phyloP scores from a whole-genome alignment of 1,140 invertebrate species.

The Drosophila nebulosa region DNA sequence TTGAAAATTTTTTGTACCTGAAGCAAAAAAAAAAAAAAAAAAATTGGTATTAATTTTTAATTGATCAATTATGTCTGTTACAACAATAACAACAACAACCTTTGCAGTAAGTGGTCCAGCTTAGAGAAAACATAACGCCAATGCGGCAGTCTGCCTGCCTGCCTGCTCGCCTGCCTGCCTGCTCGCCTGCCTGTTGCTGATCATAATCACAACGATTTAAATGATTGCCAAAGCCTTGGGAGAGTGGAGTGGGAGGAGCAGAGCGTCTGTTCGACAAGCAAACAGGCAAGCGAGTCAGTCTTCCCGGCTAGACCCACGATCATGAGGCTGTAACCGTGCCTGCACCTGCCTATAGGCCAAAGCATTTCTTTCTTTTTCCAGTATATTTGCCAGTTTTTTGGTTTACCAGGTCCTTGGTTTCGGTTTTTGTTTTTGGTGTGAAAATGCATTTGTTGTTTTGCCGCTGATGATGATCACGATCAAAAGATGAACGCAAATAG shows the following conservation, averaged over 20 bases:
- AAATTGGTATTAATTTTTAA: conserved; percentile 76
- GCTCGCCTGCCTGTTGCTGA: conserved; percentile 48
- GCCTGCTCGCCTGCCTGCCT: no score
- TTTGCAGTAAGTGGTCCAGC: conserved; percentile 31
- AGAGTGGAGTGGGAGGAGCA: background rate
- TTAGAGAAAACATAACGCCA: conserved; percentile 66
- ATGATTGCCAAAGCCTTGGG: conserved; percentile 56
- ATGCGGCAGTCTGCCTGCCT: no score
- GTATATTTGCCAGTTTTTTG: background rate
- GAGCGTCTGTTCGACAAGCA: background rate
- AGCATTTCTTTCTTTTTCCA: background rate
- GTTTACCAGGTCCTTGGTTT: background rate
- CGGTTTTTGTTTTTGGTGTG: conserved; percentile 36
- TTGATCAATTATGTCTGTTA: conserved; percentile 67
- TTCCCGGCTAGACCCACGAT: background rate
- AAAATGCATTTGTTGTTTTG: conserved; percentile 66
- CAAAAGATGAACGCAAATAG: conserved; percentile 62
- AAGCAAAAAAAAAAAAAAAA: conserved; percentile 65
- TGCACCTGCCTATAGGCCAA: conserved; percentile 49
- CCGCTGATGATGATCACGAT: conserved; percentile 60
- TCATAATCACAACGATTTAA: conserved; percentile 77
- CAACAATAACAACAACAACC: conserved; percentile 27
- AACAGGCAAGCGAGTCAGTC: background rate
- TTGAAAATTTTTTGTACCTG: conserved; percentile 39
- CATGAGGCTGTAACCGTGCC: conserved; percentile 33